Percentiles rank a stretch among this genome's conserved stretches.
Conservation (phyloP, 1,140 invertebrate genomes). For the Calosoma granatense region DNA sequence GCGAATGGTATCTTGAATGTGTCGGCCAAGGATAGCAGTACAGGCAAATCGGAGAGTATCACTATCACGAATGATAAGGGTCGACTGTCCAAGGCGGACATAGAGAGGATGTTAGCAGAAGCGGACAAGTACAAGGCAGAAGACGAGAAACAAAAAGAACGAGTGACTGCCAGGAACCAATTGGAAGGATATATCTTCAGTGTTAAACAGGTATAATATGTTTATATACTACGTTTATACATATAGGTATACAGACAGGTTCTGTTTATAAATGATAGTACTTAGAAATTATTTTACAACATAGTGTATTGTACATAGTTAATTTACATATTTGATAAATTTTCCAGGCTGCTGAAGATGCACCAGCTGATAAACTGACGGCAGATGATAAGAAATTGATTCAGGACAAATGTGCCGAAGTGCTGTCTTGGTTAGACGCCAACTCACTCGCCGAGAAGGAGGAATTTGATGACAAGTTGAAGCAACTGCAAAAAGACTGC, state of each 20-base stretch:
- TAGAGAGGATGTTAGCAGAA: slow-evolving; percentile 82
- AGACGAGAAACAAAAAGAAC: slow-evolving; percentile 53
- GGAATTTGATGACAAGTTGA: slow-evolving; percentile 64
- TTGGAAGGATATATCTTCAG: slow-evolving; percentile 77
- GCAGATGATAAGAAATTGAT: slow-evolving; percentile 50
- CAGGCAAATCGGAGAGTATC: slow-evolving; percentile 64
- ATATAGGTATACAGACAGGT: neutral
- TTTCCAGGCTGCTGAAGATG: slow-evolving; percentile 50
- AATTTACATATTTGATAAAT: neutral
- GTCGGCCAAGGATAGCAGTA: slow-evolving; percentile 65
- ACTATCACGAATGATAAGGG: slow-evolving; percentile 92
- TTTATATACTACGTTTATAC: too few species aligned
- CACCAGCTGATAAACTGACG: slow-evolving; percentile 48
- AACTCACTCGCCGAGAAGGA: slow-evolving; percentile 62
- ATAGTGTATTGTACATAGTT: neutral
- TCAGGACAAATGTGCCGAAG: slow-evolving; percentile 43
- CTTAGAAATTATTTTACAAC: neutral
- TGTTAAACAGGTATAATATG: slow-evolving; percentile 59
- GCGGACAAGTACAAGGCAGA: slow-evolving; percentile 60
- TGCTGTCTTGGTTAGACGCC: slow-evolving; percentile 46
- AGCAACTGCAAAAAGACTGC: slow-evolving; percentile 60
- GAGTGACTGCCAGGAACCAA: slow-evolving; percentile 62
- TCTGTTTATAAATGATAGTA: too few species aligned
- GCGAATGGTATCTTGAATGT: slow-evolving; percentile 75
- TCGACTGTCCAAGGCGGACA: slow-evolving; percentile 79